Base-by-base conservation (phyloP, 2,113 vertebrate genomes). In the Limnothrissa miodon region DNA sequence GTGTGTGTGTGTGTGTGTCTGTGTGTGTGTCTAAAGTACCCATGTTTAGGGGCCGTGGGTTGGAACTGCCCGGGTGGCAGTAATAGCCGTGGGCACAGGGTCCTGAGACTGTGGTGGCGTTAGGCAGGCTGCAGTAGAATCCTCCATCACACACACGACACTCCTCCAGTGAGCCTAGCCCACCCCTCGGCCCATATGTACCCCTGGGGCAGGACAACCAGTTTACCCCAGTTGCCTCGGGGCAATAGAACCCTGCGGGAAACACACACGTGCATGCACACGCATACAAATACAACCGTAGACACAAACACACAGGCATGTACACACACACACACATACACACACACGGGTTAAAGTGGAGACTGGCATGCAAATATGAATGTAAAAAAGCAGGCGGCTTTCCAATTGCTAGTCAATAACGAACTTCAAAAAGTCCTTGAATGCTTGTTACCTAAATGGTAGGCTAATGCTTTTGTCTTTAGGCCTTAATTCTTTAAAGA, bases 231-330 rank as follows among this genome's bases (percentile, higher is more conserved):
- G 93, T 96, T 39, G 93, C 93, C 86, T 93, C 87, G 0, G 94
- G 95, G 83, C 97, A 98, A 88, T 95, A 97, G 93, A 96, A 98
- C 13, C 96, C 96, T 97, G 85, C 13, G 83, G 85, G 48, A 19
- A 88, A 84, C 74, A 51, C 48, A 51, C 48, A 51, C 48, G 21
- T 17, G 19, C 48, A 51, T 17, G 19, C 48, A 51, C 48, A 51
- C 48, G 19, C 48, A 51, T 17, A 51, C 48, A 51, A 2, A 51
- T 19, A 51, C 48, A 51, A 7, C 8, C 45, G 13, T 13, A 46
- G 8, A 46, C 45, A 46, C 45, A 46, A 7, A 46, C 45, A 46
- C 45, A 46, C 45, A 46, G 0, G 1, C 45, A 46, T 13, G 3
- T 3, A 56, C 51, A 53, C 51, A 53, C 17, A 53, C 51, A 53